phyloP scores from a whole-genome alignment of 2,888 invertebrate genomes.

The Taphrorychus bicolor region DNA sequence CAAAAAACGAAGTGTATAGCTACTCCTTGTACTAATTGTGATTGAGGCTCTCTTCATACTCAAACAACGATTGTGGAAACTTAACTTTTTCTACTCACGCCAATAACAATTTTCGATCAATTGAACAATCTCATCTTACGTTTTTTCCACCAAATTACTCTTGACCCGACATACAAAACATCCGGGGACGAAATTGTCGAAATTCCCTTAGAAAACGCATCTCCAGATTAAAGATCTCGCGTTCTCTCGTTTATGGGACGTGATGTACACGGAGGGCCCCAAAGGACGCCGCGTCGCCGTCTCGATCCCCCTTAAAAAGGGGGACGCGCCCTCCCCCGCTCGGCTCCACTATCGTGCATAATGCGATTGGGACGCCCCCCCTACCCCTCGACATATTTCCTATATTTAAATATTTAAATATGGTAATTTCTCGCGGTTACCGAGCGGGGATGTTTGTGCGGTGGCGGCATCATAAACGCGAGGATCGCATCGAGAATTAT shows the following conservation, averaged over 20 bases:
- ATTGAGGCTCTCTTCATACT: no score
- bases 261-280: constrained; percentile 3
- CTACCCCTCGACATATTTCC: constrained; percentile 26
- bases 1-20: no score
- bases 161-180: no score
- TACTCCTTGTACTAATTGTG: no score
- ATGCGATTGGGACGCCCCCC: constrained; percentile 31
- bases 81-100: no score
- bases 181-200: no score
- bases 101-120: no score
- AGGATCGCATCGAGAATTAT: not conserved
- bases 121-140: no score
- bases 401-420: constrained; percentile 40
- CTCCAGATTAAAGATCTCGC: constrained; percentile 48
- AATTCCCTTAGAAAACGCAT: constrained; percentile 40
- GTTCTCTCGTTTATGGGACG: constrained; percentile 43
- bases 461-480: not conserved
- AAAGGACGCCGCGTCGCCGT: constrained; percentile 18
- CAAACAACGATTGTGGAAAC: no score
- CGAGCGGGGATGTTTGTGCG: constrained; percentile 5
- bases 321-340: constrained; percentile 13
- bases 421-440: constrained; percentile 16
- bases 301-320: constrained; percentile 15
- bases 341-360: constrained; percentile 33
- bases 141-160: no score